These are phyloP conservation scores for Molossus alvarezi DNA, from an alignment of 2,797 vertebrate species.

Conservation along the genomic window DNA sequence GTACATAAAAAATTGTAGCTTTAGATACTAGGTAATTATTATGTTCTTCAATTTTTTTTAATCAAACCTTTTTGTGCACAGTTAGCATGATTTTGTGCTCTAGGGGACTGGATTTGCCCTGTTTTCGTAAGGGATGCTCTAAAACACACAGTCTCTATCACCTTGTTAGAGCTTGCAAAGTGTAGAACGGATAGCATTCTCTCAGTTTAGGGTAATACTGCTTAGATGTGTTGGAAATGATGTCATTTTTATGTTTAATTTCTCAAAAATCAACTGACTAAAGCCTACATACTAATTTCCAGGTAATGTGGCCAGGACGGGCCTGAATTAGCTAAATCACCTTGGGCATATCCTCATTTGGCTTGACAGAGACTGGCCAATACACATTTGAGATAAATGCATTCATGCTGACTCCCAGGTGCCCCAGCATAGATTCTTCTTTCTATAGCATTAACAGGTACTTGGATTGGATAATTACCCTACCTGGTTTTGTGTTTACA, in stretches of 20 bases:
- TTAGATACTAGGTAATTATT: neutral
- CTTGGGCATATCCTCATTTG: neutral
- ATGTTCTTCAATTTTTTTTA: neutral
- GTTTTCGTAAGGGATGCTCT: neutral
- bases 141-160: neutral
- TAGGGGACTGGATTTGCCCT: accelerated
- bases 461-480: conserved; percentile 64
- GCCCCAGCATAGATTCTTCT: neutral
- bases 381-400: conserved; percentile 16
- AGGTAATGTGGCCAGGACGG: neutral
- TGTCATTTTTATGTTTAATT: neutral
- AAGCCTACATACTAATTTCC: conserved; percentile 14
- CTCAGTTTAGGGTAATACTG: neutral
- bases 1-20: neutral
- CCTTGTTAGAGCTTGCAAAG: neutral
- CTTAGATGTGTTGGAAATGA: neutral
- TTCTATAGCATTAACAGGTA: neutral
- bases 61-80: neutral
- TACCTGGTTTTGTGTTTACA: neutral
- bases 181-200: neutral
- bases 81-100: neutral
- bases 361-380: neutral
- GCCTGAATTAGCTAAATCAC: neutral
- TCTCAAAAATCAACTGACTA: neutral
- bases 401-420: conserved; percentile 17